Evolutionary conservation across 1,140 invertebrate species (phyloP).

Genomic region (Megalonaias nervosa): DNA sequence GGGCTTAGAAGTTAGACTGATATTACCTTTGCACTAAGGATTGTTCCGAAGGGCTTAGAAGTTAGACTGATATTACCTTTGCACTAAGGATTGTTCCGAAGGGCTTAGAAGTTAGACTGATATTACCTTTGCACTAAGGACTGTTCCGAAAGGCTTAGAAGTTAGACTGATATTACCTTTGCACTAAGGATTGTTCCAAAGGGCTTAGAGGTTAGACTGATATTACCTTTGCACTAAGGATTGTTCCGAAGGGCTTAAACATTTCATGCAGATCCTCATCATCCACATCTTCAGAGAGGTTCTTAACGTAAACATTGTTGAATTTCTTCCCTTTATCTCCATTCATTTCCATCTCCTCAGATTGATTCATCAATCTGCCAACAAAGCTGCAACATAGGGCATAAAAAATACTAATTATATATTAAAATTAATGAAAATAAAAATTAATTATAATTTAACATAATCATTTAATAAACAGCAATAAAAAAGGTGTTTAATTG

Average conservation of each 20-base stretch:
- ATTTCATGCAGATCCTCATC: slow-evolving; percentile 94
- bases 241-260: slow-evolving; percentile 95
- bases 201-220: slow-evolving; percentile 74
- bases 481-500: too few relatives aligned
- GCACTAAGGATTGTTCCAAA: slow-evolving; percentile 96
- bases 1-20: too few relatives aligned
- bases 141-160: slow-evolving; percentile 93
- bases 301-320: slow-evolving; percentile 99
- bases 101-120: too few relatives aligned
- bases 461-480: too few relatives aligned
- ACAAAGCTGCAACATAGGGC: slow-evolving; percentile 78
- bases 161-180: slow-evolving; percentile 78
- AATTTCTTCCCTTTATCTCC: slow-evolving; percentile 97
- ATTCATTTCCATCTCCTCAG: slow-evolving; percentile 96
- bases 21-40: slow-evolving; percentile 94
- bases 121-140: slow-evolving; percentile 90
- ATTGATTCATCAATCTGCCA: slow-evolving; percentile 97
- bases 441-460: slow-evolving; percentile 4
- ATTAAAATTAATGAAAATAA: neutral
- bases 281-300: slow-evolving; percentile 95
- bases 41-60: slow-evolving; percentile 93
- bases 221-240: slow-evolving; percentile 87
- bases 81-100: slow-evolving; percentile 96
- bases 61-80: too few relatives aligned
- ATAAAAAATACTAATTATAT: neutral